Conservation (phyloP, 1,140 invertebrate species). For the Delia radicum region DNA sequence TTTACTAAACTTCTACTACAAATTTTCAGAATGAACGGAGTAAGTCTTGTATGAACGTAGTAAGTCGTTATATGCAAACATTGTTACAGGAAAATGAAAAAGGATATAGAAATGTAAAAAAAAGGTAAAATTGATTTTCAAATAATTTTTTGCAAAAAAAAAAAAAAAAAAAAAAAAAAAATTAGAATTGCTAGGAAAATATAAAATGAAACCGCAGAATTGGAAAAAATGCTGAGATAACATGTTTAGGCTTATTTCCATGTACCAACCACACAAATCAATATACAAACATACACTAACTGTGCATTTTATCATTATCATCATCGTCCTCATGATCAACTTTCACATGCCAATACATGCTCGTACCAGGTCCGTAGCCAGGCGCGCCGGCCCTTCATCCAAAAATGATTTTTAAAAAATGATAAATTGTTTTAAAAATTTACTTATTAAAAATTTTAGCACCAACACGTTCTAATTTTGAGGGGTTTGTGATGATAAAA, state of each 20-base stretch:
- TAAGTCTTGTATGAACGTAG: background rate
- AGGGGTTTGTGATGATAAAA: too few species aligned
- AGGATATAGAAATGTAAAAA: background rate
- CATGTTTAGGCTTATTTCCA: slow-evolving; percentile 22
- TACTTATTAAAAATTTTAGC: too few species aligned
- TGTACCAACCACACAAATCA: too few species aligned
- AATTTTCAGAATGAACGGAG: background rate
- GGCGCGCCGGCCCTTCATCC: too few species aligned
- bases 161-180: background rate
- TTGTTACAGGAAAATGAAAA: background rate
- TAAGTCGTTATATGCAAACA: background rate
- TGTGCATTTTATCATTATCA: too few species aligned
- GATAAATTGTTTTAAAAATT: too few species aligned
- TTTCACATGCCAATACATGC: background rate
- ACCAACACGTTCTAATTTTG: too few species aligned
- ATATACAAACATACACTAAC: too few species aligned
- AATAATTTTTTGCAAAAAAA: background rate
- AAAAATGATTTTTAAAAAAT: background rate
- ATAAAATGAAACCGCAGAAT: slow-evolving; percentile 16
- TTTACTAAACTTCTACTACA: background rate
- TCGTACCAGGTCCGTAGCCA: too few species aligned
- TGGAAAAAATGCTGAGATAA: slow-evolving; percentile 18
- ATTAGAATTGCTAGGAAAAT: too few species aligned
- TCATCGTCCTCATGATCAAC: too few species aligned
- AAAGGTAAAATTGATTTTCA: slow-evolving; percentile 8